These are phyloP conservation scores for Rhopalosiphum maidis DNA, from an alignment of 1,140 invertebrate species.

Conservation along the genomic window DNA sequence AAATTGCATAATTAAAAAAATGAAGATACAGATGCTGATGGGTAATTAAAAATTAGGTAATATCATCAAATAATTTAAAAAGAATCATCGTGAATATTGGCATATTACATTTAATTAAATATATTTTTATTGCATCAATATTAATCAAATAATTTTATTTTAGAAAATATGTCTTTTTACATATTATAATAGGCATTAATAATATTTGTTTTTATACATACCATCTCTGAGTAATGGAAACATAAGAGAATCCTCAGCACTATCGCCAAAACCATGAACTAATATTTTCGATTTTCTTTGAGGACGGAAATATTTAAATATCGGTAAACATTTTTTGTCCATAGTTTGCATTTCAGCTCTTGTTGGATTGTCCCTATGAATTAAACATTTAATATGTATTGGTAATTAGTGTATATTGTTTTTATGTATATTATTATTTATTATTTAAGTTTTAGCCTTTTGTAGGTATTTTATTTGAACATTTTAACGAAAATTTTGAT, in stretches of 20 bases:
- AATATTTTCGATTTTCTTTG: slow-evolving; percentile 60
- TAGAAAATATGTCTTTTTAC: too few relatives aligned
- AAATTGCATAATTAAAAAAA: too few relatives aligned
- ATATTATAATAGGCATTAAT: too few relatives aligned
- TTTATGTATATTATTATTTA: neutral
- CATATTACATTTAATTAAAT: too few relatives aligned
- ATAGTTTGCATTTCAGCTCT: slow-evolving; percentile 60
- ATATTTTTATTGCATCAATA: too few relatives aligned
- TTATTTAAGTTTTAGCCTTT: neutral
- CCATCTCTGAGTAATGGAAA: slow-evolving; percentile 61
- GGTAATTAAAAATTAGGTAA: too few relatives aligned
- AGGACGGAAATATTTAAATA: slow-evolving; percentile 60
- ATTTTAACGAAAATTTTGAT: neutral
- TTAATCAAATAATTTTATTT: too few relatives aligned
- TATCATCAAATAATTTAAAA: too few relatives aligned
- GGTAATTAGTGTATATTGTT: neutral
- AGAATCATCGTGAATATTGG: too few relatives aligned
- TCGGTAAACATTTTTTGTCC: slow-evolving; percentile 60
- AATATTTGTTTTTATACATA: slow-evolving; percentile 43
- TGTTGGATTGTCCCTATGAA: slow-evolving; percentile 59
- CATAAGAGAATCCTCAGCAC: slow-evolving; percentile 61
- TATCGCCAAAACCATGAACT: slow-evolving; percentile 62
- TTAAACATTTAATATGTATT: neutral
- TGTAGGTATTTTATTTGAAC: neutral
- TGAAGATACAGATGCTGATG: too few relatives aligned